Evolutionary conservation across 2,888 invertebrate genomes (phyloP), one percentile per base, ranked within the genome.

Genomic region (Prosopocoilus inquinatus): DNA sequence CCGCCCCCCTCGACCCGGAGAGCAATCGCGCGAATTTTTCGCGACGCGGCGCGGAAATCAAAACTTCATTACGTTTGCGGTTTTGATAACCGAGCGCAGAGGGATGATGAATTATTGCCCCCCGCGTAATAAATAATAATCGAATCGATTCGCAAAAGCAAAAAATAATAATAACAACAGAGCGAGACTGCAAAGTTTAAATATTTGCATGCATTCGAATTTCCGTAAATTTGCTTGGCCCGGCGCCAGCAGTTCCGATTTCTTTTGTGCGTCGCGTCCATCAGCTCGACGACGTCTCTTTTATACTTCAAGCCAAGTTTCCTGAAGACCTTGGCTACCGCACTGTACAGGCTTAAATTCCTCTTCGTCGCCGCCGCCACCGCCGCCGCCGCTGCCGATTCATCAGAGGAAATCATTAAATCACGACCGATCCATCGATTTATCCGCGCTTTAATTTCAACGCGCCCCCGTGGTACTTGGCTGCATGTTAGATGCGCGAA

Each of bases 341-440:
- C 48, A 3, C 20, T 28, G 20, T 28, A 16, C 16, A 3, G 12
- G 8, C 13, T 41, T 41, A 46, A 51, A 51, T 45, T 43, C 46
- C 41, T 45, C 46, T 50, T 49, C 43, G 45, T 16, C 46, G 38
- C 58, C 46, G 36, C 58, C 54, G 15, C 38, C 44, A 35, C 50
- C 46, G 38, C 58, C 46, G 36, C 58, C 54, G 15, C 38, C 44
- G 41, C 50, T n/a, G 46, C 44, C 52, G 50, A 46, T 48, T 51
- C 53, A 58, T 58, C 50, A 33, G n/a, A n/a, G 53, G 41, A 53
- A 59, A 53, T 55, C 55, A 53, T 60, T 60, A 55, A 52, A 55
- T 59, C 50, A 32, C 15, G 11, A 35, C 51, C 45, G 45, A 51
- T 9, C 13, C 35, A 45, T 28, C 45, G 34, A 51, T 51, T 45